phyloP scores from a whole-genome alignment of 2,888 invertebrate species.

The Cataglyphis rosenhaueri region DNA sequence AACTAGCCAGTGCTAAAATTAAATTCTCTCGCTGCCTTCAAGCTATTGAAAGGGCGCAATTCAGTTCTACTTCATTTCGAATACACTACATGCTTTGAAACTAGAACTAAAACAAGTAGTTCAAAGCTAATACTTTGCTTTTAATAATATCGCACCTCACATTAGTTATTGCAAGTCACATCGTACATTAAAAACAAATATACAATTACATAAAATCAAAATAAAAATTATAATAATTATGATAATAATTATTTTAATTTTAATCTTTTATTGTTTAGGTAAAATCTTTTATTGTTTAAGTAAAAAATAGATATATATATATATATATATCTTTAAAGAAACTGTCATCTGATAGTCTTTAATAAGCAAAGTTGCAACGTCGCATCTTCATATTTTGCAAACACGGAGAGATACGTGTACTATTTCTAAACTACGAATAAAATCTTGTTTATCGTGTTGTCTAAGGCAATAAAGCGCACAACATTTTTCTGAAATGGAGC shows the following conservation, averaged over 20 bases:
- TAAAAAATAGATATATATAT: neutral
- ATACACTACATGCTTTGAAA: neutral
- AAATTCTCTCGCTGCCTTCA: constrained; percentile 10
- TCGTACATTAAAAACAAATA: neutral
- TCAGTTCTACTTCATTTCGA: neutral
- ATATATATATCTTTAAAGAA: neutral
- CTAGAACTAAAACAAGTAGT: neutral
- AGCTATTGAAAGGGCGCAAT: neutral
- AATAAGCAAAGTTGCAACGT: neutral
- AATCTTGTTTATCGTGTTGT: constrained; percentile 43
- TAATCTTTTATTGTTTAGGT: neutral
- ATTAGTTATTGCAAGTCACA: neutral
- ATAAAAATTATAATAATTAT: neutral
- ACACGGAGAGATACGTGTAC: neutral
- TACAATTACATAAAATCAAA: neutral
- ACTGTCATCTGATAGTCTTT: neutral
- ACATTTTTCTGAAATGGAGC: constrained; percentile 44
- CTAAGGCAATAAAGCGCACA: constrained; percentile 13
- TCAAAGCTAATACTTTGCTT: neutral
- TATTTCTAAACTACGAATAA: constrained; percentile 30
- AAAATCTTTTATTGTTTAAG: neutral
- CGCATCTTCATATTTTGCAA: neutral
- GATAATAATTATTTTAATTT: neutral
- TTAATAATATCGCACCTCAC: neutral
- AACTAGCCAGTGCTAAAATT: constrained; percentile 37